Conservation (phyloP, 2,113 vertebrate species). For the Sphaerodactylus townsendi region DNA sequence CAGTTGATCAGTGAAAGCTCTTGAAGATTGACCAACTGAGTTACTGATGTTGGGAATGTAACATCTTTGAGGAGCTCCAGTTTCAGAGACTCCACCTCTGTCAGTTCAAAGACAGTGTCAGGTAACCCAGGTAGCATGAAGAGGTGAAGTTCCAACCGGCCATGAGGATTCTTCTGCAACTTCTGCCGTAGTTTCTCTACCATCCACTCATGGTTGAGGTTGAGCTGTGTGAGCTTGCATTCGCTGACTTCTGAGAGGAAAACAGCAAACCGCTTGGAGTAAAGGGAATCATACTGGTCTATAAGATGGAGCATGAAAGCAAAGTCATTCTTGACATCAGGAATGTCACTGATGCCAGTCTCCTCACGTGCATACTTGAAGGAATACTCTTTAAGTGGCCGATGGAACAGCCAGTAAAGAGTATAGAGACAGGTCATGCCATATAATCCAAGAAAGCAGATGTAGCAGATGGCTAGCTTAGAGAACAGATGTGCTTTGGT, state of each 20-base stretch:
- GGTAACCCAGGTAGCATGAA: constrained; percentile 85
- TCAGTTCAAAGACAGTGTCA: constrained; percentile 82
- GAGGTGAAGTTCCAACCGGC: constrained; percentile 82
- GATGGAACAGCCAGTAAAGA: constrained; percentile 89
- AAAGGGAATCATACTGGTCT: constrained; percentile 88
- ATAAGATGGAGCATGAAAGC: constrained; percentile 91
- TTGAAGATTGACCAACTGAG: constrained; percentile 77
- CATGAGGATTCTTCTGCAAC: constrained; percentile 72
- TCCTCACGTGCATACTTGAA: constrained; percentile 85
- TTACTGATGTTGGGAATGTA: constrained; percentile 75
- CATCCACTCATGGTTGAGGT: constrained; percentile 89
- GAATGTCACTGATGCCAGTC: constrained; percentile 88
- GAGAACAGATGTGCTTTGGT: constrained; percentile 89
- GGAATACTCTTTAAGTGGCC: constrained; percentile 86
- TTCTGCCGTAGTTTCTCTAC: constrained; percentile 80
- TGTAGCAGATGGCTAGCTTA: constrained; percentile 86
- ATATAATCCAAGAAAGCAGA: constrained; percentile 84
- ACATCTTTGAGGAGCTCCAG: constrained; percentile 83
- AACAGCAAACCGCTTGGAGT: constrained; percentile 86
- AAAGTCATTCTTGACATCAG: constrained; percentile 90
- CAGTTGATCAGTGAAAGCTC: constrained; percentile 84
- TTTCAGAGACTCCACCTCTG: constrained; percentile 83
- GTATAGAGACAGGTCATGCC: constrained; percentile 86
- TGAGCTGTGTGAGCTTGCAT: constrained; percentile 84
- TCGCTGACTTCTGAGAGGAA: constrained; percentile 93